Percentiles rank a stretch among this genome's conserved stretches.
Conservation (phyloP, 2,797 vertebrate species). For the Pseudochromis fuscus region DNA sequence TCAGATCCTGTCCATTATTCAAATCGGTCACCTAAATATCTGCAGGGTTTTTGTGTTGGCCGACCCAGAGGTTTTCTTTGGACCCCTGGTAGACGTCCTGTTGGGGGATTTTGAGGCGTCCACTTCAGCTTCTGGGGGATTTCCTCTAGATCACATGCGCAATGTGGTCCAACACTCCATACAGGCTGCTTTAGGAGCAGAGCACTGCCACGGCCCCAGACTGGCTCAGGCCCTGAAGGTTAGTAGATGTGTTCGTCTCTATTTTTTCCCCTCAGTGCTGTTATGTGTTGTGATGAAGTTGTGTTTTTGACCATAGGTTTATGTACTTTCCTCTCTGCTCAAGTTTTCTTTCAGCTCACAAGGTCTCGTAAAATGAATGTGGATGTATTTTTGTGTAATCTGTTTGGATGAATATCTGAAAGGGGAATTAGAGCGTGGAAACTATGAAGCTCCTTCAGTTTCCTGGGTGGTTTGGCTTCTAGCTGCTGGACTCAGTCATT, state of each 20-base stretch:
- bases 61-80: slow-evolving; percentile 89
- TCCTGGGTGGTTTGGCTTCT: too few relatives aligned
- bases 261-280: not conserved
- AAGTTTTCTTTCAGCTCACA: too few relatives aligned
- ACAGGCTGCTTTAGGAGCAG: slow-evolving; percentile 87
- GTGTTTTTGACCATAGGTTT: not conserved
- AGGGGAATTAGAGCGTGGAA: too few relatives aligned
- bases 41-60: slow-evolving; percentile 92
- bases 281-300: not conserved
- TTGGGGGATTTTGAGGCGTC: slow-evolving; percentile 83
- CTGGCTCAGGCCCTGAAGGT: slow-evolving; percentile 89
- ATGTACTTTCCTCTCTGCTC: too few relatives aligned
- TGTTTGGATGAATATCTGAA: too few relatives aligned
- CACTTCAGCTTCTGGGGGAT: slow-evolving; percentile 48
- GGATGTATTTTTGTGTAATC: too few relatives aligned
- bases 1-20: not conserved
- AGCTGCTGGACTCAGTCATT: too few relatives aligned
- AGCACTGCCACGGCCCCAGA: slow-evolving; percentile 72
- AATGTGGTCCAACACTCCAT: slow-evolving; percentile 87
- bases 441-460: too few relatives aligned
- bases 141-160: slow-evolving; percentile 74
- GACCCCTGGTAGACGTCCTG: slow-evolving; percentile 84
- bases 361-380: too few relatives aligned
- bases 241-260: too few relatives aligned
- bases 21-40: not conserved